A percentile compares a stretch with the other conserved stretches of the same genome.
phyloP scores from a whole-genome alignment of 37 sponge, comb jelly and placozoan genomes.

The Haliclona indistincta region DNA sequence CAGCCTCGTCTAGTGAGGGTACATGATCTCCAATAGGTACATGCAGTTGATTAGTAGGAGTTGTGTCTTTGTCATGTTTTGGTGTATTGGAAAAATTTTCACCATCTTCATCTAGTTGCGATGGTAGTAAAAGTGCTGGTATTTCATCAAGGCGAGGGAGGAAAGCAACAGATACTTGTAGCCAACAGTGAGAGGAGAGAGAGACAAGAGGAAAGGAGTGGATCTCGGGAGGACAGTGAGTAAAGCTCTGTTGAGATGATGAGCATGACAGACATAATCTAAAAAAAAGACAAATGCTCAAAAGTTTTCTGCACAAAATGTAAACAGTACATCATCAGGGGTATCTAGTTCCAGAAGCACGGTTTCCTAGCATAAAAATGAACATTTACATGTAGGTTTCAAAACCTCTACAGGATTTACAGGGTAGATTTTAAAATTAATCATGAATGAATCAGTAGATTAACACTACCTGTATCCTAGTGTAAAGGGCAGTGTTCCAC shows the following conservation, averaged over 20 bases:
- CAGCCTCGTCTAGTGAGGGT: no score
- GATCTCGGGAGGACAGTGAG: conserved; percentile 6
- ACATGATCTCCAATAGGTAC: no score
- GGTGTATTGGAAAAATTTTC: not conserved
- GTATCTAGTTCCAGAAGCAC: not conserved
- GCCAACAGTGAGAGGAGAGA: conserved; percentile 4
- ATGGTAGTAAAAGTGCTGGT: conserved; percentile 3
- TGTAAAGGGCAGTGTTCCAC: conserved; percentile 31
- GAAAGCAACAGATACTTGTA: conserved; percentile 26
- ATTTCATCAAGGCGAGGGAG: conserved; percentile 40
- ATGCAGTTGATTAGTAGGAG: not conserved
- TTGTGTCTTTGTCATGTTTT: not conserved
- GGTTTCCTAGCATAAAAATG: not conserved
- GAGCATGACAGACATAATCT: conserved; percentile 8
- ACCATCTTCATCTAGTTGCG: not conserved
- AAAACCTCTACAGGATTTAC: not conserved
- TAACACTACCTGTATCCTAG: conserved; percentile 33
- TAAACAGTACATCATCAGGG: not conserved
- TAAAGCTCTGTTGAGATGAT: no score
- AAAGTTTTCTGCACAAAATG: conserved; percentile 5
- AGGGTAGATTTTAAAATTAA: not conserved
- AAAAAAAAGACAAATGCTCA: conserved; percentile 1
- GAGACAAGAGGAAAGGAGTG: conserved; percentile 42
- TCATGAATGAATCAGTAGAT: not conserved
- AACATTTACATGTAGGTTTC: not conserved